These are phyloP conservation scores for Aplysina aerophoba DNA, from an alignment of 37 sponge, comb jelly and placozoan species.

Conservation along the genomic window DNA sequence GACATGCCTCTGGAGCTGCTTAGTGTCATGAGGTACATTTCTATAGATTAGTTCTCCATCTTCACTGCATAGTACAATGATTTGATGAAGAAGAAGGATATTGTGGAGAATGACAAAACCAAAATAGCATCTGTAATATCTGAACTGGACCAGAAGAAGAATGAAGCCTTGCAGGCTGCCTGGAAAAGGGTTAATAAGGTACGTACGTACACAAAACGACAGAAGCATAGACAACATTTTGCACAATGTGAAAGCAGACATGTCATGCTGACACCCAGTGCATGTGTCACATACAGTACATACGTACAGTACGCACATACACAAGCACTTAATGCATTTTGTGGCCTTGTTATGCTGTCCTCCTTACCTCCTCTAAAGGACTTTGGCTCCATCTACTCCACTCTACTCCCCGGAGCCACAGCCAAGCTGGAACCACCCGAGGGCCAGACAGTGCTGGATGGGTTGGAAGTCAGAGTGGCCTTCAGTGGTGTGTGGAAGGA, in stretches of 20 bases:
- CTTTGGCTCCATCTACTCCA: conserved; percentile 96
- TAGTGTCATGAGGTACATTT: no score
- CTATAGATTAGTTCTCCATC: no score
- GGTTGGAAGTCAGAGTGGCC: conserved; percentile 94
- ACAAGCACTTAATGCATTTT: no score
- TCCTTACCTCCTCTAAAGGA: conserved; percentile 59
- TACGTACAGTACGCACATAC: no score
- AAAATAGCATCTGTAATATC: conserved; percentile 90
- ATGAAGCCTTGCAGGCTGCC: conserved; percentile 84
- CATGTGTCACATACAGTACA: no score
- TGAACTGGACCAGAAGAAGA: conserved; percentile 98
- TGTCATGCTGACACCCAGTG: no score
- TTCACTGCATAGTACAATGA: conserved; percentile 74
- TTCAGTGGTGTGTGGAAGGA: conserved; percentile 99
- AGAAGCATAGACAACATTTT: no score
- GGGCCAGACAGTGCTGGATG: conserved; percentile 87
- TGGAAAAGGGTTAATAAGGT: conserved; percentile 91
- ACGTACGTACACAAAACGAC: conserved; percentile 7
- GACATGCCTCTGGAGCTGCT: no score
- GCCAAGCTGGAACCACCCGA: conserved; percentile 89
- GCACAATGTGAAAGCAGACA: no score
- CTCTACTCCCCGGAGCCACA: conserved; percentile 90
- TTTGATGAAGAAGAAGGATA: conserved; percentile 91
- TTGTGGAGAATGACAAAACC: conserved; percentile 93
- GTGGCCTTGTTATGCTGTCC: neutral